phyloP scores from a whole-genome alignment of 1,140 invertebrate species.

The Branchinecta lynchi region DNA sequence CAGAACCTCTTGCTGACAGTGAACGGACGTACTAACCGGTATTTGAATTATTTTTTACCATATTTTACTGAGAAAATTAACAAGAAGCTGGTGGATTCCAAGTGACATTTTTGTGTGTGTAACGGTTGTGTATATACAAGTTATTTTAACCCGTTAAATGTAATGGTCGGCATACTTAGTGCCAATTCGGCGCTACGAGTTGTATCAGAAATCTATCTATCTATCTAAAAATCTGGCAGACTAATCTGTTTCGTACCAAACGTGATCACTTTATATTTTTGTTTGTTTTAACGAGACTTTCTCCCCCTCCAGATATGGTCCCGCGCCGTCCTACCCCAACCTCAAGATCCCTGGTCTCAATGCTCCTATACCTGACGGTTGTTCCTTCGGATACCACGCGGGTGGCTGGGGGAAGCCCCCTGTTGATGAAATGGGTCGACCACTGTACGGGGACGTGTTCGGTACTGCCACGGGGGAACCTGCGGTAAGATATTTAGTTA shows the following conservation, averaged over 20 bases:
- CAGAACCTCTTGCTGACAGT: too few species aligned
- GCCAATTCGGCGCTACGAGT: too few species aligned
- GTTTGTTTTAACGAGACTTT: background rate
- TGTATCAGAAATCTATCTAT: too few species aligned
- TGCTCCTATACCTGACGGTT: slow-evolving; percentile 85
- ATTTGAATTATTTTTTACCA: too few species aligned
- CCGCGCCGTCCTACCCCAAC: slow-evolving; percentile 97
- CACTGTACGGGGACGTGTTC: slow-evolving; percentile 97
- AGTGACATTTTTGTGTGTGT: too few species aligned
- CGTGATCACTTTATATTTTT: background rate
- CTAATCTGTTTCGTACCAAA: background rate
- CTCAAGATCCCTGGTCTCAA: slow-evolving; percentile 89
- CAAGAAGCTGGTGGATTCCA: too few species aligned
- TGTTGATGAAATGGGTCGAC: slow-evolving; percentile 93
- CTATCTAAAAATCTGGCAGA: background rate
- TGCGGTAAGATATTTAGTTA: background rate
- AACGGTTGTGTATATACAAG: too few species aligned
- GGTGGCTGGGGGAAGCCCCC: slow-evolving; percentile 99
- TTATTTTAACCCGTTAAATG: too few species aligned
- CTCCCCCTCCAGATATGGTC: slow-evolving; percentile 56
- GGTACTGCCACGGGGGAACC: slow-evolving; percentile 34
- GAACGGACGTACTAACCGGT: too few species aligned
- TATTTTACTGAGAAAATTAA: too few species aligned
- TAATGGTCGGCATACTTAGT: too few species aligned
- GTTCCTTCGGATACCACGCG: slow-evolving; percentile 96